These are phyloP conservation scores for Brachymystax lenok DNA, from an alignment of 2,797 vertebrate species.

Conservation along the genomic window DNA sequence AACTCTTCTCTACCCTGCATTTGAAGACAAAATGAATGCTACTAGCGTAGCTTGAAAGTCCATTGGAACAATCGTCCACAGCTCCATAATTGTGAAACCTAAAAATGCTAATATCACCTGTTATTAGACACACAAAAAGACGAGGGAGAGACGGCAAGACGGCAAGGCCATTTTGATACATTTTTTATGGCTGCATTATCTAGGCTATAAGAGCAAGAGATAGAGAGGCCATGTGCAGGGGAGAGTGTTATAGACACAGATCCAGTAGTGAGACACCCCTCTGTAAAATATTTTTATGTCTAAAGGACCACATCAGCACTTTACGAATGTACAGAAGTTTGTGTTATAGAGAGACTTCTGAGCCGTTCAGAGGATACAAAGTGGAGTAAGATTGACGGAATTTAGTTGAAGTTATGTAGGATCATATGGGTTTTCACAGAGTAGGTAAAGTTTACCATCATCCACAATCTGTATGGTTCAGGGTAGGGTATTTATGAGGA, in stretches of 20 bases:
- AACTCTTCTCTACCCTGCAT: background rate
- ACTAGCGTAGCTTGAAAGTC: constrained; percentile 19
- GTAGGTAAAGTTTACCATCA: background rate
- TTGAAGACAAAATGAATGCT: constrained; percentile 42
- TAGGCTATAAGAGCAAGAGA: constrained; percentile 19
- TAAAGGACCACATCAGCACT: constrained; percentile 46
- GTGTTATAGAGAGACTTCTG: constrained; percentile 11
- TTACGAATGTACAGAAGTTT: constrained; percentile 30
- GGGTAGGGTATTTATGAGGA: background rate
- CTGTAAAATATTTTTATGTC: constrained; percentile 45
- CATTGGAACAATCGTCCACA: constrained; percentile 45
- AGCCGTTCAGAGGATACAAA: constrained; percentile 26
- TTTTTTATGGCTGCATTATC: constrained; percentile 35
- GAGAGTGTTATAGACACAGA: constrained; percentile 39
- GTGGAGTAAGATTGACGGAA: background rate
- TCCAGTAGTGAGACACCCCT: constrained; percentile 19
- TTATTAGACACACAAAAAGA: constrained; percentile 39
- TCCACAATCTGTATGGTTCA: constrained; percentile 1
- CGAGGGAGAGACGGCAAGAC: background rate
- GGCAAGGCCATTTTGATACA: constrained; percentile 32
- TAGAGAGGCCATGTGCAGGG: constrained; percentile 16
- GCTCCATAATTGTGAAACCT: too few relatives aligned
- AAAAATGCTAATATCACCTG: constrained; percentile 47
- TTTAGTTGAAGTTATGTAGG: constrained; percentile 4
- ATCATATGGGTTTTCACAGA: background rate